phyloP scores from a whole-genome alignment of 2,113 vertebrate genomes.

The Alexandromys fortis region DNA sequence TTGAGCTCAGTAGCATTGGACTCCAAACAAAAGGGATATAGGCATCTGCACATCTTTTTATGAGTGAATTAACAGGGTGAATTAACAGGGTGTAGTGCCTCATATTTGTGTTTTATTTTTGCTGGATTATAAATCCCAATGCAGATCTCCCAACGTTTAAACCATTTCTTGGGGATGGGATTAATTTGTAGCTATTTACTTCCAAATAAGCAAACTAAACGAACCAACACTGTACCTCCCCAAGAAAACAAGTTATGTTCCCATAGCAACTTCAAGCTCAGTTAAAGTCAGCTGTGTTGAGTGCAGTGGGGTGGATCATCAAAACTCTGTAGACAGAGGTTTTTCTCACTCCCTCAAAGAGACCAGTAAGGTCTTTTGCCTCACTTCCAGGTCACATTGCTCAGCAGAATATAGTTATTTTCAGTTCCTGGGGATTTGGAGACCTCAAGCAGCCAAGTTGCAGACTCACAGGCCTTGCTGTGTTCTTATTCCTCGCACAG shows the following conservation, averaged over 20 bases:
- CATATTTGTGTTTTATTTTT: background rate
- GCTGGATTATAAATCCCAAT: background rate
- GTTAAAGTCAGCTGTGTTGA: background rate
- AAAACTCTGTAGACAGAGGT: fast-evolving
- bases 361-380: background rate
- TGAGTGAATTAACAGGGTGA: background rate
- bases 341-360: background rate
- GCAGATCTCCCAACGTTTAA: background rate
- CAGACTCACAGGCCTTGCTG: background rate
- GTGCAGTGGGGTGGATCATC: fast-evolving
- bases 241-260: background rate
- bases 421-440: background rate
- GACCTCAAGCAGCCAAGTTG: background rate
- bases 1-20: background rate
- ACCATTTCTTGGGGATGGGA: background rate
- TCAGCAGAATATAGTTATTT: background rate
- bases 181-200: background rate
- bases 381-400: background rate
- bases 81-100: background rate
- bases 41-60: background rate
- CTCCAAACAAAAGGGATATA: background rate
- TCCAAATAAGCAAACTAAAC: background rate
- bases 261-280: background rate
- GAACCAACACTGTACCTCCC: background rate
- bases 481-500: background rate